Evolutionary conservation across 53 echinoderm and acorn worm species (phyloP).

Genomic region (Mesocentrotus franciscanus): DNA sequence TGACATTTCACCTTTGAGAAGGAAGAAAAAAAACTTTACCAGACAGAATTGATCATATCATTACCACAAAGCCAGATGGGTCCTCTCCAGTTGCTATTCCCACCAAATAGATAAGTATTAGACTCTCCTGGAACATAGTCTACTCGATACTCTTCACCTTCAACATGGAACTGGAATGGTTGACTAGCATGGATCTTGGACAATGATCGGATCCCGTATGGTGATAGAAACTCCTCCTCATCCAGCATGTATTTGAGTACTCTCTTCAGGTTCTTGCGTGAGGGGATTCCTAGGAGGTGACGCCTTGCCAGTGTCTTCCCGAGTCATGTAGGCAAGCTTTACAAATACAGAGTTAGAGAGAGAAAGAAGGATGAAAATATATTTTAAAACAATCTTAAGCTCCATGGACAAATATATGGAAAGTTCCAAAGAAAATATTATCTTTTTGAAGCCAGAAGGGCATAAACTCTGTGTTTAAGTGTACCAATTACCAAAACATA

Average conservation of each 20-base stretch:
- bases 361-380: neutral
- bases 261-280: constrained; percentile 85
- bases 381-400: too few species aligned
- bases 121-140: constrained; percentile 96
- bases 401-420: too few species aligned
- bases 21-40: too few species aligned
- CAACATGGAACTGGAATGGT: constrained; percentile 86
- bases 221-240: constrained; percentile 92
- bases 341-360: neutral
- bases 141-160: constrained; percentile 84
- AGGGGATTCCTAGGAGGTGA: constrained; percentile 89
- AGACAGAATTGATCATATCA: neutral
- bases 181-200: constrained; percentile 87
- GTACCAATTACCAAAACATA: too few species aligned
- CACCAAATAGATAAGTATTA: constrained; percentile 92
- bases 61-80: constrained; percentile 99
- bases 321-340: constrained; percentile 91
- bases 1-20: too few species aligned
- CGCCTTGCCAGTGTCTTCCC: constrained; percentile 78
- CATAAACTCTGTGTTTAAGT: too few species aligned
- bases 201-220: constrained; percentile 88
- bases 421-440: neutral
- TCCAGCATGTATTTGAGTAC: constrained; percentile 92
- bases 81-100: constrained; percentile 98
- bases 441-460: too few species aligned